Conservation (phyloP, 2,113 vertebrate species). For the Hippoglossus stenolepis region DNA sequence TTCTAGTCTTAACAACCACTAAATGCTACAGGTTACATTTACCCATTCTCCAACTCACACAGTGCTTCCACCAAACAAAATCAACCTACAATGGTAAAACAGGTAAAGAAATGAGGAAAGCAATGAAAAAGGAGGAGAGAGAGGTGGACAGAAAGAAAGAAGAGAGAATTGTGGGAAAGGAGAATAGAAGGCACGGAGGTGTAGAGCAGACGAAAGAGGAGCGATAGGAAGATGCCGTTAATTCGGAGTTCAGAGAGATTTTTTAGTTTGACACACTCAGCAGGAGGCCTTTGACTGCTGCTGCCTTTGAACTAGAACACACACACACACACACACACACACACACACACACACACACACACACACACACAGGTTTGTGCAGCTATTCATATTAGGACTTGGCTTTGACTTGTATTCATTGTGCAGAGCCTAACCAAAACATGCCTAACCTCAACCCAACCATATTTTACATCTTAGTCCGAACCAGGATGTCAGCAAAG, state of each 20-base stretch:
- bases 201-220: slow-evolving; percentile 36
- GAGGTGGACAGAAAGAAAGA: slow-evolving; percentile 16
- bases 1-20: too few species aligned
- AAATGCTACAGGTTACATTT: too few species aligned
- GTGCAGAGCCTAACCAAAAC: not conserved
- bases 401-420: not conserved
- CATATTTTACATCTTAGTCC: not conserved
- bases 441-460: not conserved
- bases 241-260: slow-evolving; percentile 76
- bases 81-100: not conserved
- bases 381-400: not conserved
- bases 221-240: slow-evolving; percentile 67
- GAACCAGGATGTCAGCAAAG: not conserved
- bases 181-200: slow-evolving; percentile 34
- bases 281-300: slow-evolving; percentile 74
- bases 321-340: slow-evolving; percentile 34
- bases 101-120: not conserved
- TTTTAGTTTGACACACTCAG: slow-evolving; percentile 75
- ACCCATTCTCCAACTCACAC: too few species aligned
- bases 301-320: slow-evolving; percentile 69
- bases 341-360: slow-evolving; percentile 29
- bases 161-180: slow-evolving; percentile 27
- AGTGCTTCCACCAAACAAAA: too few species aligned
- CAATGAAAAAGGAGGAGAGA: not conserved
- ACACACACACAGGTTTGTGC: slow-evolving; percentile 3